Percentiles rank a stretch among this genome's conserved stretches.
Evolutionary conservation across 2,113 vertebrate species (phyloP).

Genomic region (Ceyx margarethae): DNA sequence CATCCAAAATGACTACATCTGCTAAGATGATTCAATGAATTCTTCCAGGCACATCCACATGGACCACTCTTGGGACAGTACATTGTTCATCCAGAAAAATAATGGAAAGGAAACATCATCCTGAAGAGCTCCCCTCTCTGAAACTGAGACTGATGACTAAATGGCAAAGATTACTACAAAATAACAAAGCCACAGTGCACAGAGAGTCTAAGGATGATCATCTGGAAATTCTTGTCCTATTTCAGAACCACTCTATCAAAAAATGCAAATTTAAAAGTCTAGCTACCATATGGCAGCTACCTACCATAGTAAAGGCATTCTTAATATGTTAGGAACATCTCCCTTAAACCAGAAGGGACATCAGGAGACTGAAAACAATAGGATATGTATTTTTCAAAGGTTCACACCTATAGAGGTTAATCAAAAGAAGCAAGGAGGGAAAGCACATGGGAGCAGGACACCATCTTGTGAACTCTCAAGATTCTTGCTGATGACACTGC

Average conservation of each 20-base stretch:
- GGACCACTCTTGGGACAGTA: background rate
- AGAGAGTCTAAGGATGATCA: background rate
- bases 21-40: background rate
- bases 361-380: background rate
- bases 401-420: background rate
- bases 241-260: background rate
- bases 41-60: background rate
- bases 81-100: background rate
- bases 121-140: background rate
- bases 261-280: background rate
- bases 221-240: background rate
- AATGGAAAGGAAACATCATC: background rate
- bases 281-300: background rate
- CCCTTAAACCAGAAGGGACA: background rate
- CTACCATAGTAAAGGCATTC: background rate
- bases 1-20: background rate
- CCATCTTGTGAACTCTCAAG: background rate
- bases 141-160: background rate
- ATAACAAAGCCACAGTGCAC: background rate
- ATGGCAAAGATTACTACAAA: background rate
- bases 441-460: background rate
- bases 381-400: background rate
- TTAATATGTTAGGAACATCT: background rate
- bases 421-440: background rate
- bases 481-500: background rate